These are phyloP conservation scores for Carassius carassius DNA, from an alignment of 2,113 vertebrate genomes.

Conservation along the genomic window DNA sequence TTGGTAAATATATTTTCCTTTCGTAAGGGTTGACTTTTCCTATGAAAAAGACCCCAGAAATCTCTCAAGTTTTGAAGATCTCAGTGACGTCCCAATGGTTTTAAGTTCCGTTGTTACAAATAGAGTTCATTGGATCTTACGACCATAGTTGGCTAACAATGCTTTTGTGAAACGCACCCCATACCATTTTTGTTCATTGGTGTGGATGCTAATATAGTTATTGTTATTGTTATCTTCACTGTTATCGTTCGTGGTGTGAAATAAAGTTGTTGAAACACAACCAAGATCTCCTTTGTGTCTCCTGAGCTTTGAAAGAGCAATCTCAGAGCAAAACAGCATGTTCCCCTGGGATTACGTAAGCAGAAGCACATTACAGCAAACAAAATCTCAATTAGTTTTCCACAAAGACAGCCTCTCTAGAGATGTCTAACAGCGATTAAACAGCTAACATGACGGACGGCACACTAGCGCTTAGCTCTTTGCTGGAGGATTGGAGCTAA, in stretches of 20 bases:
- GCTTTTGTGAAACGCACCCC: no score
- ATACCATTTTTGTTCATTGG: no score
- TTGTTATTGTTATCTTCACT: not conserved
- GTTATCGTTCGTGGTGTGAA: not conserved
- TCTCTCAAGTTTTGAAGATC: not conserved
- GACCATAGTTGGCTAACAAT: no score
- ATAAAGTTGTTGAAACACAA: not conserved
- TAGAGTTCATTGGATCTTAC: no score
- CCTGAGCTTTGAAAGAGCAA: not conserved
- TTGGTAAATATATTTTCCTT: no score
- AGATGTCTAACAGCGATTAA: slow-evolving; percentile 33
- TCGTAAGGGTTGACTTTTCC: no score
- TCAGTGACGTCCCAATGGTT: not conserved
- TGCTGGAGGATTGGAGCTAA: slow-evolving; percentile 53
- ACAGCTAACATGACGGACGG: slow-evolving; percentile 52
- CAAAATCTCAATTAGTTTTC: slow-evolving; percentile 37
- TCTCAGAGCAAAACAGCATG: not conserved
- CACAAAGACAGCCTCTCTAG: slow-evolving; percentile 19
- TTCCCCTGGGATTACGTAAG: slow-evolving; percentile 29
- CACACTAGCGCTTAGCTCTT: slow-evolving; percentile 37
- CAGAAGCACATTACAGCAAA: slow-evolving; percentile 18
- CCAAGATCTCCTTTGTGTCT: not conserved
- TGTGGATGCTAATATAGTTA: no score
- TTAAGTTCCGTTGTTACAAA: no score
- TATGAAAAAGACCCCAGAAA: not conserved